A percentile compares a stretch with the other conserved stretches of the same genome.
Conservation (phyloP, 2,888 invertebrate genomes). For the Mimumesa dahlbomi region DNA sequence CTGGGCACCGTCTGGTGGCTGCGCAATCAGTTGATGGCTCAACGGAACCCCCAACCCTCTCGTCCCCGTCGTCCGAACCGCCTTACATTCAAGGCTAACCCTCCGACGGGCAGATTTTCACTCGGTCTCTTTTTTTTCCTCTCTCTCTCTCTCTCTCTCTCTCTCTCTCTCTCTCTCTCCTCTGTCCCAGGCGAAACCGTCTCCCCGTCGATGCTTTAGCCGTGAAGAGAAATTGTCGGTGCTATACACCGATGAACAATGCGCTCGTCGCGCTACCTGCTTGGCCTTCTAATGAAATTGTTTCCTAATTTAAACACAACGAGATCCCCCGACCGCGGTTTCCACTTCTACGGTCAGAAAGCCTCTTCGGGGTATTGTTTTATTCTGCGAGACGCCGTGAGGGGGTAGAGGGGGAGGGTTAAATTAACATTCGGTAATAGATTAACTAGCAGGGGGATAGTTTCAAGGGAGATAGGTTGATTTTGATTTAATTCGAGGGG, state of each 20-base stretch:
- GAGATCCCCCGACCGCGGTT: constrained; percentile 34
- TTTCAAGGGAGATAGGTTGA: not conserved
- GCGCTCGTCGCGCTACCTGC: constrained; percentile 19
- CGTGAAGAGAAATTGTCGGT: constrained; percentile 49
- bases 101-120: constrained; percentile 10
- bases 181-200: constrained; percentile 11
- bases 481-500: not conserved
- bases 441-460: too few relatives aligned
- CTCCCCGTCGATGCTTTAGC: constrained; percentile 25
- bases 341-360: not conserved
- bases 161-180: constrained; percentile 1
- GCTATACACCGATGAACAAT: constrained; percentile 50
- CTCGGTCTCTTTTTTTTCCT: not conserved
- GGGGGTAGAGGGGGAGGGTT: not conserved
- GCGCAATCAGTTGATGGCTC: constrained; percentile 63
- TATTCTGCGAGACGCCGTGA: too few relatives aligned
- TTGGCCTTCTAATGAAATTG: constrained; percentile 66
- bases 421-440: too few relatives aligned
- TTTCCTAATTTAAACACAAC: constrained; percentile 55
- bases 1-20: constrained; percentile 36
- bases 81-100: constrained; percentile 42
- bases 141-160: not conserved
- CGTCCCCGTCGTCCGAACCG: constrained; percentile 22
- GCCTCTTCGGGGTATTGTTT: too few relatives aligned
- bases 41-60: constrained; percentile 5